phyloP scores from a whole-genome alignment of 2,113 vertebrate genomes.

The Callocephalon fimbriatum region DNA sequence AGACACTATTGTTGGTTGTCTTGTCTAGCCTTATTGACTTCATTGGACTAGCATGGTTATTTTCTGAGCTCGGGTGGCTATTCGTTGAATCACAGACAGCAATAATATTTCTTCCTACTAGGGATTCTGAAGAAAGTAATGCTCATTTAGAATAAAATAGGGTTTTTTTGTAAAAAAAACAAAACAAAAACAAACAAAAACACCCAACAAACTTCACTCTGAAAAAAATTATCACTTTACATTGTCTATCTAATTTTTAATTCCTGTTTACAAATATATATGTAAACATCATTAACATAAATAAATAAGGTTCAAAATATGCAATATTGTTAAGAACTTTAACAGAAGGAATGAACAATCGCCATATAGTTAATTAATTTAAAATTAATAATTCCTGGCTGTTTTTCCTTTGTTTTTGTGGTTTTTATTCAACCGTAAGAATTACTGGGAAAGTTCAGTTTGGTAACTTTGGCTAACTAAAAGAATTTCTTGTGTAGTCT shows the following conservation, averaged over 20 bases:
- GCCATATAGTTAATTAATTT: rapidly evolving
- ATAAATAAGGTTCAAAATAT: background rate
- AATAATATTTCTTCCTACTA: background rate
- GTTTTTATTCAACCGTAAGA: background rate
- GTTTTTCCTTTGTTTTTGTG: rapidly evolving
- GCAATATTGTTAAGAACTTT: background rate
- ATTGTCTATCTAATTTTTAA: background rate
- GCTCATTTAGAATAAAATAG: no score
- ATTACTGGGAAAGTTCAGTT: background rate
- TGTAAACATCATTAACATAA: background rate
- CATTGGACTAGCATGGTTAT: background rate
- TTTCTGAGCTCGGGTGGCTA: background rate
- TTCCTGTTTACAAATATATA: background rate
- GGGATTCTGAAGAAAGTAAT: no score
- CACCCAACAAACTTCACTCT: background rate
- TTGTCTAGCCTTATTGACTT: background rate
- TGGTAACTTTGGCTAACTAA: background rate
- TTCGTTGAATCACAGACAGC: background rate
- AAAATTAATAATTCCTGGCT: background rate
- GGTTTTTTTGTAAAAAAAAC: no score
- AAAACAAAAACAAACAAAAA: background rate
- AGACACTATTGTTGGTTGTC: background rate
- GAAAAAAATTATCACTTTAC: background rate
- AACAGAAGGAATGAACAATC: background rate
- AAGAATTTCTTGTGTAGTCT: background rate